Evolutionary conservation across 2,113 vertebrate species (phyloP).

Genomic region (Sorex fumeus): DNA sequence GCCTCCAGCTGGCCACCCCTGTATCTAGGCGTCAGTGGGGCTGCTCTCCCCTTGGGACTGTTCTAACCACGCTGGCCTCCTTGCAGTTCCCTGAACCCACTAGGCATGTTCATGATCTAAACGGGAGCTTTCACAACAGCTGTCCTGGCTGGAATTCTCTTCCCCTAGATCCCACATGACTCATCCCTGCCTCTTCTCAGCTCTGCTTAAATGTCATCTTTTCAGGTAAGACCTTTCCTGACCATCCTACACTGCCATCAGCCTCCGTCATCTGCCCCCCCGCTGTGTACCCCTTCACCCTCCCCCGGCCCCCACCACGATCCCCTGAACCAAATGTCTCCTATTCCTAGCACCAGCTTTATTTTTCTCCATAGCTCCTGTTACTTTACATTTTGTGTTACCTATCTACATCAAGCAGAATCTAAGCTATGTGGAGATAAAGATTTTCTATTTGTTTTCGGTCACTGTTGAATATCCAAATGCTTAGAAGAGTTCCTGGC

Average conservation of each 20-base stretch:
- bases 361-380: not conserved
- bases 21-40: not conserved
- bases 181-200: not conserved
- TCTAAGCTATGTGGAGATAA: not conserved
- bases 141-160: conserved; percentile 3
- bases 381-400: conserved; percentile 21
- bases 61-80: too few species aligned
- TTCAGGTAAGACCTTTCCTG: not conserved
- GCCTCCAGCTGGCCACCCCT: not conserved
- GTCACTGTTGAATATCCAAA: not conserved
- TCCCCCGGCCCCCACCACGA: too few species aligned
- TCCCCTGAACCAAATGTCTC: not conserved
- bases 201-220: not conserved
- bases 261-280: not conserved
- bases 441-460: not conserved
- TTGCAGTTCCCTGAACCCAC: not conserved
- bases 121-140: not conserved
- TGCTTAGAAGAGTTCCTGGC: not conserved
- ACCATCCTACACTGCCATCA: not conserved
- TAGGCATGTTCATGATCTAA: not conserved
- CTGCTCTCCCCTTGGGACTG: not conserved
- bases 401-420: not conserved
- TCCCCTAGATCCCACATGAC: not conserved
- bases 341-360: not conserved
- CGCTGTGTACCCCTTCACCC: too few species aligned